These are phyloP conservation scores for Macaca nemestrina DNA, from an alignment of 2,113 vertebrate genomes.

Conservation along the genomic window DNA sequence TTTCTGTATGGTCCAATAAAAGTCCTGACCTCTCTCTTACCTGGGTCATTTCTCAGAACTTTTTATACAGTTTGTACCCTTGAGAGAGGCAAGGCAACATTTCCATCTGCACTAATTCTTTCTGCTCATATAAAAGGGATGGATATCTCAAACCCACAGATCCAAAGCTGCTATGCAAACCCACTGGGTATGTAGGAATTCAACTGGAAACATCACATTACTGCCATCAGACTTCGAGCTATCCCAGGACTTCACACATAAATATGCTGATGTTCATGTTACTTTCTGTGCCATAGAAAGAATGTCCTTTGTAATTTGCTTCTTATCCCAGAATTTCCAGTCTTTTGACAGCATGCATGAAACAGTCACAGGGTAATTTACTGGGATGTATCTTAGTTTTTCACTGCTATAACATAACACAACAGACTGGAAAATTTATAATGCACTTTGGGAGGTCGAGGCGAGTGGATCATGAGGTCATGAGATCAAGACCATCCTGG, in stretches of 20 bases:
- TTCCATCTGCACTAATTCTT: neutral
- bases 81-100: neutral
- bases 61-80: neutral
- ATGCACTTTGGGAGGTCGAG: too few species aligned
- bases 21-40: neutral
- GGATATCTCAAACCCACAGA: neutral
- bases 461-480: too few species aligned
- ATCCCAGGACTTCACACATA: neutral
- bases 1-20: neutral
- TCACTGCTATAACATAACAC: neutral
- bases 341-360: neutral
- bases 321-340: neutral
- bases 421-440: neutral
- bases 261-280: neutral
- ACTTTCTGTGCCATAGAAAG: neutral
- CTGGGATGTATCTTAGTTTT: too few species aligned
- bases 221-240: neutral
- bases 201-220: neutral
- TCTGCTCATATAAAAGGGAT: neutral
- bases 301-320: neutral
- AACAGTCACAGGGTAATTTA: neutral
- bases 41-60: neutral
- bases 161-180: neutral
- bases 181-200: neutral
- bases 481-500: too few species aligned